A percentile compares a stretch with the other conserved stretches of the same genome.
Conservation (phyloP, 2,797 vertebrate genomes). For the Channa striata region DNA sequence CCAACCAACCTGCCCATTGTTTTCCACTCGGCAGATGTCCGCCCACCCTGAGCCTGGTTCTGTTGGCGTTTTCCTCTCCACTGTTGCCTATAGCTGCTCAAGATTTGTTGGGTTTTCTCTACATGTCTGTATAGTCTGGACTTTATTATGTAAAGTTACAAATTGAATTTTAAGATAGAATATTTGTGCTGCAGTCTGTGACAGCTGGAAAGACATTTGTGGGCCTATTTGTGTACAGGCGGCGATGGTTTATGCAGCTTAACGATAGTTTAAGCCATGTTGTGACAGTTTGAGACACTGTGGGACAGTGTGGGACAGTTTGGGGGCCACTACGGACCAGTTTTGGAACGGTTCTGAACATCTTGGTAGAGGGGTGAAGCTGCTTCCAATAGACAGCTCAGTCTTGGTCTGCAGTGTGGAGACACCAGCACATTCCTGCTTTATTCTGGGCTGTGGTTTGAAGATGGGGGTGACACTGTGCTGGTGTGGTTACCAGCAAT, state of each 20-base stretch:
- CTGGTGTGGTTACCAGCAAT: constrained; percentile 71
- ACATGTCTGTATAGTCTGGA: no score
- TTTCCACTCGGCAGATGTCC: no score
- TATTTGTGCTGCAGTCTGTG: neutral
- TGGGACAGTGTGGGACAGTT: constrained; percentile 34
- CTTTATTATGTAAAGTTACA: no score
- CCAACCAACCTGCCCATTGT: no score
- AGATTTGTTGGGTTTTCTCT: no score
- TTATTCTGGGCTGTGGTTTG: constrained; percentile 78
- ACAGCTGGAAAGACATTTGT: constrained; percentile 12
- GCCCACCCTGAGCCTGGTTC: no score
- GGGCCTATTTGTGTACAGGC: constrained; percentile 26
- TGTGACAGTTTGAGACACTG: constrained; percentile 28
- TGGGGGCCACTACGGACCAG: constrained; percentile 20
- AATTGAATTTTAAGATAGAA: no score
- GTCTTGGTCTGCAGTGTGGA: constrained; percentile 56
- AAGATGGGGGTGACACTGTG: constrained; percentile 71
- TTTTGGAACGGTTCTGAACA: constrained; percentile 49
- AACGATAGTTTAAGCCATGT: constrained; percentile 13
- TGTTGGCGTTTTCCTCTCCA: no score
- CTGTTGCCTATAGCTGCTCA: no score
- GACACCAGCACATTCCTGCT: constrained; percentile 75
- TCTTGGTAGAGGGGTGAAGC: constrained; percentile 55
- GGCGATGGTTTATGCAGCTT: constrained; percentile 23
- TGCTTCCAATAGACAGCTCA: constrained; percentile 53